phyloP scores from a whole-genome alignment of 2,797 vertebrate genomes.

The Malurus splendens region DNA sequence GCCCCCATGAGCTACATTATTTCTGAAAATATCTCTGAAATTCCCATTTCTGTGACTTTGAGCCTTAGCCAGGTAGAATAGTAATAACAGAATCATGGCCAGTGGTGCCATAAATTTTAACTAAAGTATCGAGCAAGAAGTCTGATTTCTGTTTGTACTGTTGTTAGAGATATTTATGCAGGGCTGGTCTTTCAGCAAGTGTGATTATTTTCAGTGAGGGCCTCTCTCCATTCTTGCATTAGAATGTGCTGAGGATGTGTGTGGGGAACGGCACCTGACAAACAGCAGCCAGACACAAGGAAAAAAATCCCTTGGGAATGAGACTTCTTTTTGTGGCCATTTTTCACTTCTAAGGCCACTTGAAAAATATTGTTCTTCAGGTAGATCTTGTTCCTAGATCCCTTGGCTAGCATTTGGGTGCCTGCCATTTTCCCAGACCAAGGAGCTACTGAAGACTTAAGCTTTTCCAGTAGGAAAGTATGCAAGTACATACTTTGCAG shows the following conservation, averaged over 20 bases:
- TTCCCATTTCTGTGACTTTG: slow-evolving; percentile 34
- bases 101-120: slow-evolving; percentile 47
- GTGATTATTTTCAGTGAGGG: slow-evolving; percentile 64
- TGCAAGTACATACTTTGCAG: slow-evolving; percentile 42
- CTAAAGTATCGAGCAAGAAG: neutral
- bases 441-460: slow-evolving; percentile 45
- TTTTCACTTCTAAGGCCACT: slow-evolving; percentile 57
- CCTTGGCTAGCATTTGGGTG: slow-evolving; percentile 46
- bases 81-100: slow-evolving; percentile 37
- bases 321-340: slow-evolving; percentile 17
- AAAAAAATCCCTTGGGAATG: slow-evolving; percentile 39
- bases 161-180: slow-evolving; percentile 54
- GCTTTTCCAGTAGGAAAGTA: slow-evolving; percentile 58
- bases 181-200: slow-evolving; percentile 54
- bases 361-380: slow-evolving; percentile 62
- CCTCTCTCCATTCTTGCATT: slow-evolving; percentile 34
- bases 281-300: slow-evolving; percentile 29
- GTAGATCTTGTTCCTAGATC: slow-evolving; percentile 48
- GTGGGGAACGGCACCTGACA: neutral
- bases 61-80: slow-evolving; percentile 45
- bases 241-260: slow-evolving; percentile 30
- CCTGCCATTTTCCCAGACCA: slow-evolving; percentile 59
- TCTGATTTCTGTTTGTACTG: slow-evolving; percentile 48
- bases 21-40: slow-evolving; percentile 50
- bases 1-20: neutral